These are phyloP conservation scores for Glareola pratincola DNA, from an alignment of 2,113 vertebrate species.

Conservation along the genomic window DNA sequence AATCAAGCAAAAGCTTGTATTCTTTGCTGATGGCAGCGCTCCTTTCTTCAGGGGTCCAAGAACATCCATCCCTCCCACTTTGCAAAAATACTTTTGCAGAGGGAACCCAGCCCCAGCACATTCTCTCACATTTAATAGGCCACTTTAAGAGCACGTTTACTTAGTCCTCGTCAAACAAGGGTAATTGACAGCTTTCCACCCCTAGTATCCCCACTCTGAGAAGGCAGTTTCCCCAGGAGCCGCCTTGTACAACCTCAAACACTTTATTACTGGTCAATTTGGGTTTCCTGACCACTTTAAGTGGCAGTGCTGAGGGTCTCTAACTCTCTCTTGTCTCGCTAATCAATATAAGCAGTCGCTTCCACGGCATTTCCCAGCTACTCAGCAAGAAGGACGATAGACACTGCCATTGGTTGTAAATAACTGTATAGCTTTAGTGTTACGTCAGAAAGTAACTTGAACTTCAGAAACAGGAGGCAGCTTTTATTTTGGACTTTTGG, in stretches of 20 bases:
- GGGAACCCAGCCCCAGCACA: not conserved
- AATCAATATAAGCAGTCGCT: constrained; percentile 83
- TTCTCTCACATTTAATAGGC: not conserved
- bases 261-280: constrained; percentile 82
- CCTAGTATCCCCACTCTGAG: constrained; percentile 56
- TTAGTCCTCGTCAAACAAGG: constrained; percentile 62
- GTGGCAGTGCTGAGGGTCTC: constrained; percentile 79
- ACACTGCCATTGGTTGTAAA: constrained; percentile 53
- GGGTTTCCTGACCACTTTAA: constrained; percentile 80
- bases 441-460: not conserved
- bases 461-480: constrained; percentile 21
- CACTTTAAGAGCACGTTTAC: constrained; percentile 20
- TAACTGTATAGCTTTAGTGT: constrained; percentile 6
- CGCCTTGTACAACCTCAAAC: constrained; percentile 72
- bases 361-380: constrained; percentile 70
- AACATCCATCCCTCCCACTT: not conserved
- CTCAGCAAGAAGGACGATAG: constrained; percentile 70
- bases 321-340: constrained; percentile 73
- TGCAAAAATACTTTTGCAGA: not conserved
- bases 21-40: not conserved
- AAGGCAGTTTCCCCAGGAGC: constrained; percentile 75
- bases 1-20: not conserved
- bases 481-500: not conserved
- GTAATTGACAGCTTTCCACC: constrained; percentile 76
- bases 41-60: not conserved